Evolutionary conservation across 2,797 vertebrate genomes (phyloP), one percentile per base, ranked within the genome.

Genomic region (Cossypha heuglini): DNA sequence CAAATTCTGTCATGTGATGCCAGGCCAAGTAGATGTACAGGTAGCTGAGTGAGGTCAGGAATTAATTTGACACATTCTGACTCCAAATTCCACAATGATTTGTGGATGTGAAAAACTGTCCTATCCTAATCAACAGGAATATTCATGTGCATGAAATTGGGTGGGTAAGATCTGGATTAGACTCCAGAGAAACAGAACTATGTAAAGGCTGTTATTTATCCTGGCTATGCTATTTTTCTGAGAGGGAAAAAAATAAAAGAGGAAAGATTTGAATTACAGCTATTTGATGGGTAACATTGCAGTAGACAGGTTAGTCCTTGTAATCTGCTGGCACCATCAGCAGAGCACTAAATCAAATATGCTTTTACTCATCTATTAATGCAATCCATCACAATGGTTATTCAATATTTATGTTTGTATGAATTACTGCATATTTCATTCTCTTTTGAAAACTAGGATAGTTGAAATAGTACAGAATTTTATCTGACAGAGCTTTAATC

Each of bases 401-500:
- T 97, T 96, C 73, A 95, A 94, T 96, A 95, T 94, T 95, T 83
- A 94, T 95, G 58, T 17, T 72, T 96, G 57, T 9, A 9, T 83
- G 94, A 94, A 92, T 90, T 95, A 88, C 26, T 68, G 67, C 73
- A 72, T 90, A 80, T 94, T 96, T 92, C 43, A 92, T 85, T 95
- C 67, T 92, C 59, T 85, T 96, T 63, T 81, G 51, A 91, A 95
- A 94, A 89, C 35, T 22, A 62, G 83, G 82, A 71, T 48, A 66
- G 92, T 20, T 96, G 88, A 97, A 97, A 92, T 88, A 92, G 74
- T 63, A 35, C 35, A 91, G 37, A 24, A 33, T 57, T 97, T 95
- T 90, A 96, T 86, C 88, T 80, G 71, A 57, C 93, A 71, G 75
- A 69, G 48, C 91, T 95, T 96, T 96, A 87, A 93, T 92, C 93